Conservation (phyloP, 2,797 vertebrate genomes). For the Cirrhinus mrigala region DNA sequence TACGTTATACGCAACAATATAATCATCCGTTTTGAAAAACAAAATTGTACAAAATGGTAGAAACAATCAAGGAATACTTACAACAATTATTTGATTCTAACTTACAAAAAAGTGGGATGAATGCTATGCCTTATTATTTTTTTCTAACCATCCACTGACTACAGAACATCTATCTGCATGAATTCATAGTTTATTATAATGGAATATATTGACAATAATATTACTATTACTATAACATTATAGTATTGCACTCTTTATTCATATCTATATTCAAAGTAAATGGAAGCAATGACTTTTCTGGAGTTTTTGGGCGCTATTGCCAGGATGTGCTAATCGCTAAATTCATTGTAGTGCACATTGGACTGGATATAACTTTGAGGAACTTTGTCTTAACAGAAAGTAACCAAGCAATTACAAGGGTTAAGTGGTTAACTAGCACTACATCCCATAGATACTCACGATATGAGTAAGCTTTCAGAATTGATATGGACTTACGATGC, state of each 20-base stretch:
- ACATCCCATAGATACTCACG: neutral
- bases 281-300: neutral
- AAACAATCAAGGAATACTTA: constrained; percentile 71
- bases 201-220: constrained; percentile 7
- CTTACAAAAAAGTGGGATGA: constrained; percentile 59
- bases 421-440: constrained; percentile 21
- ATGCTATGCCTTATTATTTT: neutral
- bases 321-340: neutral
- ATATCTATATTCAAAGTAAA: constrained; percentile 9
- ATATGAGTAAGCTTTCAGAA: constrained; percentile 16
- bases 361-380: neutral
- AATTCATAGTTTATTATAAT: constrained; percentile 11
- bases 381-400: neutral
- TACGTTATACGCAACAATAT: constrained; percentile 74
- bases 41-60: constrained; percentile 77
- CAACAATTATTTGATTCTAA: constrained; percentile 55
- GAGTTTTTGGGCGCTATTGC: neutral
- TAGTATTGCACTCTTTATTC: constrained; percentile 15
- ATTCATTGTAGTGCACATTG: neutral
- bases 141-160: neutral
- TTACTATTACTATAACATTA: constrained; percentile 9
- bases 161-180: constrained; percentile 1
- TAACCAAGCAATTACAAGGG: constrained; percentile 5
- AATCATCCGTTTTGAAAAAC: constrained; percentile 74
- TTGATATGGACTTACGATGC: neutral